These are phyloP conservation scores for Leguminivora glycinivorella DNA, from an alignment of 1,140 invertebrate species.

Conservation along the genomic window DNA sequence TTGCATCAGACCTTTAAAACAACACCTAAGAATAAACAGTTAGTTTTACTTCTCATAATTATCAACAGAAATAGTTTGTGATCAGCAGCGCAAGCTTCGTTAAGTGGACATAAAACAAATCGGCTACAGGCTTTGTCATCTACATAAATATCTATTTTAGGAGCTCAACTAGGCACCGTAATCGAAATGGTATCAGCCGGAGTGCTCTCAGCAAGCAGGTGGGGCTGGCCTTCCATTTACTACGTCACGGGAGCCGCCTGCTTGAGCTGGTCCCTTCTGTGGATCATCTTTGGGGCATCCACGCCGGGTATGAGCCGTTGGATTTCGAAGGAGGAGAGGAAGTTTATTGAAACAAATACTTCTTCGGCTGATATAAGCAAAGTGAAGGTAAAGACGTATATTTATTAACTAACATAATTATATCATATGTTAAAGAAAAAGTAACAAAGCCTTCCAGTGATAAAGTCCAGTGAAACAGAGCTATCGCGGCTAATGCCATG, in stretches of 20 bases:
- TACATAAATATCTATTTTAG: conserved; percentile 78
- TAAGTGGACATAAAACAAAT: no score
- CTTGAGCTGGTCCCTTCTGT: conserved; percentile 82
- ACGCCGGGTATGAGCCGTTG: conserved; percentile 80
- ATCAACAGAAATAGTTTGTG: no score
- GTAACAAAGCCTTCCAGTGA: no score
- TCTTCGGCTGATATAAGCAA: conserved; percentile 82
- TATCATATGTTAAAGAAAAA: no score
- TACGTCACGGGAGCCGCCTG: conserved; percentile 85
- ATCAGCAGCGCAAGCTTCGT: no score
- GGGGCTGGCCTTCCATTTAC: conserved; percentile 89
- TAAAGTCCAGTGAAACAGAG: no score
- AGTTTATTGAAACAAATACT: conserved; percentile 80
- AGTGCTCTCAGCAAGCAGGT: conserved; percentile 79
- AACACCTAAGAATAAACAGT: no score
- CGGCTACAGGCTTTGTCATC: no score
- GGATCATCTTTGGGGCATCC: conserved; percentile 82
- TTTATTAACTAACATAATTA: no score
- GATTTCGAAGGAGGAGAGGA: conserved; percentile 81
- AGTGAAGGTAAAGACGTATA: conserved; percentile 83
- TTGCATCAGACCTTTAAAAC: no score
- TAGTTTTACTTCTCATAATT: no score
- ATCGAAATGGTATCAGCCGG: conserved; percentile 85
- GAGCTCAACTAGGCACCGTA: conserved; percentile 85
- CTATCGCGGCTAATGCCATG: no score